These are phyloP conservation scores for Odocoileus virginianus DNA, from an alignment of 2,113 vertebrate genomes.

Conservation along the genomic window DNA sequence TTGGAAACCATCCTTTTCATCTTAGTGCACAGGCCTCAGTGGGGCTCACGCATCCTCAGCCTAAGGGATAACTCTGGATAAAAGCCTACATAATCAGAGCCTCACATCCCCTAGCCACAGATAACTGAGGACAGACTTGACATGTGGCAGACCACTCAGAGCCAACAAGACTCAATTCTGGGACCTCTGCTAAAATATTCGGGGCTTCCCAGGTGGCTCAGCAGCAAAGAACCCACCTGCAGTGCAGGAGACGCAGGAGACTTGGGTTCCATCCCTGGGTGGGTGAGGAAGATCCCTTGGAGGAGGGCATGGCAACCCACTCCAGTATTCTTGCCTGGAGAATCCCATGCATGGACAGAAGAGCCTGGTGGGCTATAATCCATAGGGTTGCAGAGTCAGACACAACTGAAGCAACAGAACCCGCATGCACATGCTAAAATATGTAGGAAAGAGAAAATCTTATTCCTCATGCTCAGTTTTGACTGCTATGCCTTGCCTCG, in stretches of 20 bases:
- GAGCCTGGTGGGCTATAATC: background rate
- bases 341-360: background rate
- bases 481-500: background rate
- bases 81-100: background rate
- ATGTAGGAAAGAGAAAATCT: background rate
- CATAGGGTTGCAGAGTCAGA: background rate
- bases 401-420: background rate
- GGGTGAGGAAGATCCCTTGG: background rate
- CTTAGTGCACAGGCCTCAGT: background rate
- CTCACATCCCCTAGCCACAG: background rate
- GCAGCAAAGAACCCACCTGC: background rate
- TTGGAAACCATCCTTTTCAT: background rate
- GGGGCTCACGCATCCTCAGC: background rate
- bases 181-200: background rate
- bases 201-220: background rate
- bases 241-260: background rate
- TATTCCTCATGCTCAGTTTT: background rate
- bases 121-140: background rate
- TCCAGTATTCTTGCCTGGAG: background rate
- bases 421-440: rapidly evolving
- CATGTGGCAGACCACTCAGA: background rate
- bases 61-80: background rate
- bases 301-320: background rate
- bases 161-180: background rate
- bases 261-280: background rate